Base-by-base conservation (phyloP, 2,797 vertebrate genomes). In the Bovichtus variegatus region DNA sequence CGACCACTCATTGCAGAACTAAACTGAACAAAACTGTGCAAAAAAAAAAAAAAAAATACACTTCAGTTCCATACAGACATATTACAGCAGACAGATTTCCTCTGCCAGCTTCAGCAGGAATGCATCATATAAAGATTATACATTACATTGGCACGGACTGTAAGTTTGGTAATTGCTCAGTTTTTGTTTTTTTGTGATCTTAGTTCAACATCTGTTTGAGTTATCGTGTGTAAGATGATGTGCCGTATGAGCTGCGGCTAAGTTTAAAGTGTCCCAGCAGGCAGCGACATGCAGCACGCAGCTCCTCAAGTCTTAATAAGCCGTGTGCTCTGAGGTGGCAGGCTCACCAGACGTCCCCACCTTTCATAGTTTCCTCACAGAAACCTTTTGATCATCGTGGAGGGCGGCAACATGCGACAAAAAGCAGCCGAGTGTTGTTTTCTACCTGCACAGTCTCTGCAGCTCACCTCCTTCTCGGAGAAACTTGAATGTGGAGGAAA, bases 341-440 rank as follows among this genome's bases (percentile, higher is more conserved):
- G 71, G 71, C 85, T 47, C 87, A 84, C 60, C 58, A 67, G 51
- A 46, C 21, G 6, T 78, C 53, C 18, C 64, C 36, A 46, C 65
- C 63, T 86, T 81, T 95, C 83, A 81, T 18, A 53, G 93, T 63
- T 83, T 62, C 55, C 44, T 88, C 74, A 92, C 81, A 89, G 70
- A 88, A 66, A 72, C 58, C 80, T 94, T 96, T 84, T 88, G 82
- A 90, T 87, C 74, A 76, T 94, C 59, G 83, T 88, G 89, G 91
- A 91, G 75, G 38, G 36, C 16, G 16, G 36, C 61, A 63, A 55
- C n/a, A n/a, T n/a, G n/a, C n/a, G n/a, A n/a, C 68, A 57, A 61
- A 77, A 73, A 61, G 43, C 69, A 40, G 51, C 55, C 55, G 72
- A 83, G 81, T 76, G 70, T 50, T 76, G 23, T 81, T 74, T 75